Percentiles rank a stretch among this genome's conserved stretches.
Conservation (phyloP, 2,113 vertebrate species). For the Nibea albiflora region DNA sequence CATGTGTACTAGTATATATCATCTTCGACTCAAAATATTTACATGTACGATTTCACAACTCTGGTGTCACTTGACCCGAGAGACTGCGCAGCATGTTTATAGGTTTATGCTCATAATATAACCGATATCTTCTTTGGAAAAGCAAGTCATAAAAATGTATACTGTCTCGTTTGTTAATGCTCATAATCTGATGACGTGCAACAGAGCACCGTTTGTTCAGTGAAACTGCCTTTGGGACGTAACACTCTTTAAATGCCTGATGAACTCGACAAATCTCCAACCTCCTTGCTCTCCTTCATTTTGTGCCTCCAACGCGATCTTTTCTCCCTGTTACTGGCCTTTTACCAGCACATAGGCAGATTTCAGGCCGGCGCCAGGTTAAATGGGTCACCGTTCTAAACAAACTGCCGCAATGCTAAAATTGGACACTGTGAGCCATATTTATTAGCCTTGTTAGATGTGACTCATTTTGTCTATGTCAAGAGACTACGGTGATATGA, state of each 20-base stretch:
- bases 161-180: background rate
- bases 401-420: slow-evolving; percentile 39
- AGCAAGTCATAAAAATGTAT: background rate
- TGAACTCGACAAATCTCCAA: slow-evolving; percentile 24
- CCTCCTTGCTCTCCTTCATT: background rate
- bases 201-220: slow-evolving; percentile 36
- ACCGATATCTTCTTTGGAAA: background rate
- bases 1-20: background rate
- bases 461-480: background rate
- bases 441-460: slow-evolving; percentile 12
- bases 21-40: slow-evolving; percentile 9
- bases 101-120: background rate
- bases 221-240: background rate
- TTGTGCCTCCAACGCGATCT: background rate
- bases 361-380: slow-evolving; percentile 43
- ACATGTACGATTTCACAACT: background rate
- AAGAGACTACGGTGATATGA: background rate
- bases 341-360: slow-evolving; percentile 9
- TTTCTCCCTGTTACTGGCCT: slow-evolving; percentile 1
- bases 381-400: slow-evolving; percentile 38
- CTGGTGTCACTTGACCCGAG: background rate
- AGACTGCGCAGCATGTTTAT: background rate
- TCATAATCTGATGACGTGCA: background rate
- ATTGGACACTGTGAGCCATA: slow-evolving; percentile 18
- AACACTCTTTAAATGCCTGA: slow-evolving; percentile 10